These are phyloP conservation scores for Rachycentron canadum DNA, from an alignment of 2,797 vertebrate species.

Conservation along the genomic window DNA sequence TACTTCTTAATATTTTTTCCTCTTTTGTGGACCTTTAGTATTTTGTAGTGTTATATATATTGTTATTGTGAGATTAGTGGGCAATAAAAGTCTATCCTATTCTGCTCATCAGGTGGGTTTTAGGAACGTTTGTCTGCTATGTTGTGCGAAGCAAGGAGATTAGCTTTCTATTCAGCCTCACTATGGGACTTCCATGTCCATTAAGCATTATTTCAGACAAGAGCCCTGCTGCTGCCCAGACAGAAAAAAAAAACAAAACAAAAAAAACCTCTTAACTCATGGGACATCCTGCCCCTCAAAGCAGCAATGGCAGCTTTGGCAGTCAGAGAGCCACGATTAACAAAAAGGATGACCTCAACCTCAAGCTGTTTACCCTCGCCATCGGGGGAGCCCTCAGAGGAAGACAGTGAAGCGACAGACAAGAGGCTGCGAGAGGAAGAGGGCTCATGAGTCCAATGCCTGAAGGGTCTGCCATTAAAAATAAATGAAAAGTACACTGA, in stretches of 20 bases:
- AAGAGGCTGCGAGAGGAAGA: conserved; percentile 13
- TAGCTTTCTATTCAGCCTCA: conserved; percentile 5
- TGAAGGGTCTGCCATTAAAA: conserved; percentile 76
- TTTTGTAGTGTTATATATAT: too few species aligned
- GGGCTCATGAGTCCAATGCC: conserved; percentile 53
- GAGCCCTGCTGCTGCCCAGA: conserved; percentile 19
- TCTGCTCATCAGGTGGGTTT: not conserved
- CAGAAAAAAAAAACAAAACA: not conserved
- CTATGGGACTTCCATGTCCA: conserved; percentile 25
- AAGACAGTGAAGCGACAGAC: conserved; percentile 21
- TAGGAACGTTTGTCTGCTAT: not conserved
- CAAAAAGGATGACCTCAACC: conserved; percentile 54
- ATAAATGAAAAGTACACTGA: conserved; percentile 85
- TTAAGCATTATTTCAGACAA: conserved; percentile 27
- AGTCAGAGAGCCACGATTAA: conserved; percentile 39
- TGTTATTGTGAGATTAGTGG: too few species aligned
- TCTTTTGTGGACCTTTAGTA: too few species aligned
- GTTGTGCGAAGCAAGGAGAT: not conserved
- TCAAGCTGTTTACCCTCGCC: conserved; percentile 51
- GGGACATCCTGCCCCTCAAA: conserved; percentile 32
- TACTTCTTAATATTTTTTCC: too few species aligned
- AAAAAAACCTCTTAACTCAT: conserved; percentile 7
- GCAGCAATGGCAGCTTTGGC: conserved; percentile 23
- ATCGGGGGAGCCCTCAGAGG: conserved; percentile 28
- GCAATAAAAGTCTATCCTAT: too few species aligned